Conservation (phyloP, 2,888 invertebrate genomes). For the Pemphredon lugubris region DNA sequence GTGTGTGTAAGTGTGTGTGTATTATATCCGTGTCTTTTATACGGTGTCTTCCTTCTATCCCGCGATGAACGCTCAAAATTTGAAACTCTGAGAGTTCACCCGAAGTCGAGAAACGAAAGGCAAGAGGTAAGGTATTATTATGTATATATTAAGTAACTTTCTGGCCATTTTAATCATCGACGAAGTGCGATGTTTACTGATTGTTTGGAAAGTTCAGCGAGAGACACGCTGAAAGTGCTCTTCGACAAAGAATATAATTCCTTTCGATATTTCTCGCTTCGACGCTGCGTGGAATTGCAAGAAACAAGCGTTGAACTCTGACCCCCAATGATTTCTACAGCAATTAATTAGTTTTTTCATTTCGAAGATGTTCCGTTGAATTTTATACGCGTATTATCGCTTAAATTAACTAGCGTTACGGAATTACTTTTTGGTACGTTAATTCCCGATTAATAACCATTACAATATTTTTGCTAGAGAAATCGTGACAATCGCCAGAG, state of each 20-base stretch:
- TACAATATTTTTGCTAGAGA: too few relatives aligned
- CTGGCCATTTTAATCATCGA: constrained; percentile 67
- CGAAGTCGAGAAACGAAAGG: constrained; percentile 28
- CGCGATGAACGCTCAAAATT: constrained; percentile 30
- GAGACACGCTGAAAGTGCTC: constrained; percentile 5
- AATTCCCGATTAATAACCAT: too few relatives aligned
- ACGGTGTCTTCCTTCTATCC: constrained; percentile 22
- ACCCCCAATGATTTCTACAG: not conserved
- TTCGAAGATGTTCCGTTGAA: too few relatives aligned
- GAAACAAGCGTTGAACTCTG: not conserved
- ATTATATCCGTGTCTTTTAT: constrained; percentile 10
- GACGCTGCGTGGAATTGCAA: constrained; percentile 12
- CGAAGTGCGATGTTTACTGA: constrained; percentile 55
- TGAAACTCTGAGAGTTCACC: constrained; percentile 8
- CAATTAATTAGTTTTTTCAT: not conserved
- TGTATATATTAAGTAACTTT: constrained; percentile 74
- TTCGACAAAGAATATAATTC: not conserved
- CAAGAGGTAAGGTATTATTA: constrained; percentile 31
- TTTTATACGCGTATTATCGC: too few relatives aligned
- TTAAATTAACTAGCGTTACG: too few relatives aligned
- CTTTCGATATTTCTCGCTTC: constrained; percentile 2
- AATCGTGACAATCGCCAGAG: too few relatives aligned
- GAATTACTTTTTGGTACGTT: too few relatives aligned
- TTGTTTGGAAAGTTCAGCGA: constrained; percentile 62
- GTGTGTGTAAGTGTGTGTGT: not conserved